Evolutionary conservation across 2,888 invertebrate species (phyloP).

Genomic region (Eudasyphora cyanicolor): DNA sequence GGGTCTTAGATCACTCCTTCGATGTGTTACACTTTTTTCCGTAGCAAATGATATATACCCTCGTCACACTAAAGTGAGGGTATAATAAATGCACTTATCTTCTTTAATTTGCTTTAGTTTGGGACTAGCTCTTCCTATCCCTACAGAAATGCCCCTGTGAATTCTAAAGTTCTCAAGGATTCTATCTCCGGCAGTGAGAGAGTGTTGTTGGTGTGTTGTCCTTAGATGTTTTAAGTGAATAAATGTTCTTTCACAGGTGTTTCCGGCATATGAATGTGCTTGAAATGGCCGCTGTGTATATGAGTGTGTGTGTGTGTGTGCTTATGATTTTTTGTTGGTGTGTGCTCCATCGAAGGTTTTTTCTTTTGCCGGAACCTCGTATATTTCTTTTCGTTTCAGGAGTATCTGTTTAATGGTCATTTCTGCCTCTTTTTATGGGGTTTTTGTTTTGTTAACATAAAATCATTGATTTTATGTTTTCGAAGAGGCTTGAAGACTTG

Average conservation of each 20-base stretch:
- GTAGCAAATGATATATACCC: too few relatives aligned
- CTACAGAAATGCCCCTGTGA: not conserved
- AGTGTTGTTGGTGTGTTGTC: not conserved
- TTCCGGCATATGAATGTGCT: too few relatives aligned
- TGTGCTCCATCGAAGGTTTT: not conserved
- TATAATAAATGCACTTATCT: constrained; percentile 53
- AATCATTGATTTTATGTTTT: not conserved
- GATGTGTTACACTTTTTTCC: too few relatives aligned
- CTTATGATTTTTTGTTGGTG: not conserved
- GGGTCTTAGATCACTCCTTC: too few relatives aligned
- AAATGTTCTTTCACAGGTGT: constrained; percentile 19
- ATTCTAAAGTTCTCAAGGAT: not conserved
- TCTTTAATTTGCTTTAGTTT: constrained; percentile 43
- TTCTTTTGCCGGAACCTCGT: not conserved
- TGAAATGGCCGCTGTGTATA: not conserved
- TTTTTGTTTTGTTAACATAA: not conserved
- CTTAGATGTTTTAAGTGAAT: constrained; percentile 7
- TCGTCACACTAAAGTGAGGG: too few relatives aligned
- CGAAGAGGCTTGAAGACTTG: too few relatives aligned
- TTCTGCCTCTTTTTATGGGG: not conserved
- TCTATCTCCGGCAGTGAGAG: not conserved
- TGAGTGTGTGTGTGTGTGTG: not conserved
- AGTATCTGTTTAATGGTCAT: not conserved
- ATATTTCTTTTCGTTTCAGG: not conserved
- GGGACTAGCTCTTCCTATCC: not conserved